Percentiles rank a stretch among this genome's conserved stretches.
These are phyloP conservation scores for Phaethornis superciliosus DNA, from an alignment of 2,113 vertebrate genomes.

Conservation along the genomic window DNA sequence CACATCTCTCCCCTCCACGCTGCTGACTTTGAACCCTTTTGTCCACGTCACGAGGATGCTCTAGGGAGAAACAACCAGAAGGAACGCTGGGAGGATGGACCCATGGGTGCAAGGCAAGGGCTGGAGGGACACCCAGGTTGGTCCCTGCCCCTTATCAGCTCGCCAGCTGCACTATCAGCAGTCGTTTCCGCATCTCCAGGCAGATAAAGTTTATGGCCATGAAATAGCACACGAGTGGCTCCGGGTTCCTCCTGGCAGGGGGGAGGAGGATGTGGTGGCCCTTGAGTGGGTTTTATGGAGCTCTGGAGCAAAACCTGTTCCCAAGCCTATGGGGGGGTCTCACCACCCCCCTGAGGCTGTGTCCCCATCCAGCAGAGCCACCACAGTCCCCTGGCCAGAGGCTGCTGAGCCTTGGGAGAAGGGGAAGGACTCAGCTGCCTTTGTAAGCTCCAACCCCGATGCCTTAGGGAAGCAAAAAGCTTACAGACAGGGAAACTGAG, in stretches of 20 bases:
- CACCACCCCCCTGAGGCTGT: rapidly evolving
- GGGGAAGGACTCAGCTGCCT: rapidly evolving
- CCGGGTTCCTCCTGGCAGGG: rapidly evolving
- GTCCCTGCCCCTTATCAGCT: background rate
- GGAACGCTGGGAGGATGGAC: background rate
- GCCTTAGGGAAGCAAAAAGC: background rate
- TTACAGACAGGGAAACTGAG: background rate
- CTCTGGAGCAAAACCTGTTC: conserved; percentile 4
- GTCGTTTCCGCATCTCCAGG: rapidly evolving
- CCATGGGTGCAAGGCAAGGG: background rate
- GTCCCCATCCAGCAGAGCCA: background rate
- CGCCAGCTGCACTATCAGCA: rapidly evolving
- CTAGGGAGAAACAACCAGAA: conserved; percentile 59
- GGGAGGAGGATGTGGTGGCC: background rate
- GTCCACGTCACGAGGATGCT: conserved; percentile 92
- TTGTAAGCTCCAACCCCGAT: rapidly evolving
- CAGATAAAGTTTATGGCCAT: background rate
- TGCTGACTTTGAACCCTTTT: conserved; percentile 90
- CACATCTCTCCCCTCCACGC: conserved; percentile 92
- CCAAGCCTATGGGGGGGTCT: background rate
- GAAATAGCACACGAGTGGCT: rapidly evolving
- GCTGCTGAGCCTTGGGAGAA: background rate
- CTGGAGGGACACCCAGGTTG: rapidly evolving
- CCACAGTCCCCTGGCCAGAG: rapidly evolving
- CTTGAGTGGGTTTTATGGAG: background rate